Evolutionary conservation across 2,113 vertebrate species (phyloP).

Genomic region (Gobiocypris rarus): DNA sequence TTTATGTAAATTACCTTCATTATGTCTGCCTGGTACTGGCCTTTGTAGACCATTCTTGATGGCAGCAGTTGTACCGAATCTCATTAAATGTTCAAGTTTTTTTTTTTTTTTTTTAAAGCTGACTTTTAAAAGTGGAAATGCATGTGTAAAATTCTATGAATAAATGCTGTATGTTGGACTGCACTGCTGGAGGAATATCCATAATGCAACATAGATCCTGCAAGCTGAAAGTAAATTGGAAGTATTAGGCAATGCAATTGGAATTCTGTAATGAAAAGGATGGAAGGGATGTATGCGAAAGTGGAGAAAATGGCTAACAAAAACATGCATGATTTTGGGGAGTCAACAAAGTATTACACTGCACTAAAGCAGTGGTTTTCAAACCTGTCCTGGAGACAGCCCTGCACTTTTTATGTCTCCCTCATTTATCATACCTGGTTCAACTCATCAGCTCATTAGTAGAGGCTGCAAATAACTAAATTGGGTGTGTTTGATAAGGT

Average conservation of each 20-base stretch:
- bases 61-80: constrained; percentile 25
- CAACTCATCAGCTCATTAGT: too few relatives aligned
- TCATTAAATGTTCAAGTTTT: constrained; percentile 15
- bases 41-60: constrained; percentile 21
- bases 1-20: constrained; percentile 44
- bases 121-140: constrained; percentile 18
- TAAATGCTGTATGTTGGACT: constrained; percentile 9
- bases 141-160: constrained; percentile 24
- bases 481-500: too few relatives aligned
- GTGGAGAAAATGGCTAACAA: neutral
- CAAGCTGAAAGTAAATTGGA: neutral
- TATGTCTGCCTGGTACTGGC: neutral
- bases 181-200: neutral
- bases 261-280: neutral
- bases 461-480: too few relatives aligned
- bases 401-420: too few relatives aligned
- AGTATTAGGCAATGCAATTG: neutral
- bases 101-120: neutral
- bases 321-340: neutral
- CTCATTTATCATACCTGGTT: too few relatives aligned
- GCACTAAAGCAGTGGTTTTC: too few relatives aligned
- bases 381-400: too few relatives aligned
- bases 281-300: neutral
- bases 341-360: neutral
- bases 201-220: neutral